These are phyloP conservation scores for Galagoides demidoff DNA, from an alignment of 2,797 vertebrate species.

Conservation along the genomic window DNA sequence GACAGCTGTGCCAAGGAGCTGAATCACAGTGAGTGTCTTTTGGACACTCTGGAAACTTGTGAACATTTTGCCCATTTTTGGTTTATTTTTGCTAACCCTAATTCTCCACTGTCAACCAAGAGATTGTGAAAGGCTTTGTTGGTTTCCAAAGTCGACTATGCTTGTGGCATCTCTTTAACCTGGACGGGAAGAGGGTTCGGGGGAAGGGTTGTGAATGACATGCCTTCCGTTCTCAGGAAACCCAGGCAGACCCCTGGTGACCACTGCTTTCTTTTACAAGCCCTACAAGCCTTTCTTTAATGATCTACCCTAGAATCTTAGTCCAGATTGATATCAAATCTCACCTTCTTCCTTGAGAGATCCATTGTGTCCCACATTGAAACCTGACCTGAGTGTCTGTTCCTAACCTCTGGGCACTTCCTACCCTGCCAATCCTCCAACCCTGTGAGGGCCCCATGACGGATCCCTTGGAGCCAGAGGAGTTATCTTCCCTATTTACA, in stretches of 20 bases:
- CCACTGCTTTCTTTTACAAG: neutral
- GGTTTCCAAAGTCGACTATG: neutral
- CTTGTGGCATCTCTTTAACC: neutral
- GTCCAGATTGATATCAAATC: neutral
- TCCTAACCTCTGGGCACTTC: neutral
- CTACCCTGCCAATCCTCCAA: neutral
- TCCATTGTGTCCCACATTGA: neutral
- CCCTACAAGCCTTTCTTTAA: neutral
- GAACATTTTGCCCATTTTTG: neutral
- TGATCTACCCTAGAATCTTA: neutral
- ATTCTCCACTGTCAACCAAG: neutral
- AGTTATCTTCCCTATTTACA: neutral
- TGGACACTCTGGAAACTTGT: neutral
- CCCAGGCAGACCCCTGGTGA: neutral
- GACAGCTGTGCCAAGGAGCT: rapidly evolving
- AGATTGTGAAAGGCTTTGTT: neutral
- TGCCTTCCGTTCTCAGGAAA: neutral
- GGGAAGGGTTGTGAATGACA: neutral
- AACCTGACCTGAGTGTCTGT: neutral
- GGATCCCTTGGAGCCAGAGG: neutral
- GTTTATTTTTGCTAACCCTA: neutral
- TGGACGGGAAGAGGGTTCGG: neutral
- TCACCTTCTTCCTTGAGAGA: neutral
- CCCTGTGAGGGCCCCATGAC: neutral
- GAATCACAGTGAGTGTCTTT: rapidly evolving